Percentiles rank a stretch among this genome's conserved stretches.
These are phyloP conservation scores for Ciconia stormi DNA, from an alignment of 2,113 vertebrate species.

Conservation along the genomic window DNA sequence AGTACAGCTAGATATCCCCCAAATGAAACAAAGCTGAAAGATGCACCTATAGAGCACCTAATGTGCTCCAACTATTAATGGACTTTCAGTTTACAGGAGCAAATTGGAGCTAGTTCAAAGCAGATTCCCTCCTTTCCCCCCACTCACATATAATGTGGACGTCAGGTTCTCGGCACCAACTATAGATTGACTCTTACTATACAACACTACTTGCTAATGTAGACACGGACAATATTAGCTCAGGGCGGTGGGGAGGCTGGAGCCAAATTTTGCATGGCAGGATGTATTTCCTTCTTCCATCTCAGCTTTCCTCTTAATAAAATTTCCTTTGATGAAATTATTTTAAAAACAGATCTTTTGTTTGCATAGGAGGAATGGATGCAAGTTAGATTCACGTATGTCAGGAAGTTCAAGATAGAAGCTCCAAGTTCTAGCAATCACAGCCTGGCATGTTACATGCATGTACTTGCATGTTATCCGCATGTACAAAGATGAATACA, in stretches of 20 bases:
- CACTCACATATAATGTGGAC: neutral
- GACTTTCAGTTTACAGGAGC: neutral
- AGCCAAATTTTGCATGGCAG: neutral
- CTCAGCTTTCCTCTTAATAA: neutral
- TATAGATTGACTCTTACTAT: neutral
- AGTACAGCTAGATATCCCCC: neutral
- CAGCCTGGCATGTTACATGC: neutral
- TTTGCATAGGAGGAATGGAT: neutral
- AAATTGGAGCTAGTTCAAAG: neutral
- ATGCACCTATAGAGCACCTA: neutral
- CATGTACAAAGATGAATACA: neutral
- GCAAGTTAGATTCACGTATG: neutral
- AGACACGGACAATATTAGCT: neutral
- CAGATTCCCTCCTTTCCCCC: neutral
- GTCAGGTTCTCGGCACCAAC: neutral
- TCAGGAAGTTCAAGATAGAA: neutral
- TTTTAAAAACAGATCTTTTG: neutral
- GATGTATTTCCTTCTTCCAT: conserved; percentile 5
- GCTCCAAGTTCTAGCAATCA: neutral
- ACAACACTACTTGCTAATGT: neutral
- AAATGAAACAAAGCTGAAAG: neutral
- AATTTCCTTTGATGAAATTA: neutral
- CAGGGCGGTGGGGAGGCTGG: neutral
- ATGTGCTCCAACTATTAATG: neutral
- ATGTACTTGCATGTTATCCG: neutral